Conservation (phyloP, 2,888 invertebrate genomes). For the Lochmaea crataegi region DNA sequence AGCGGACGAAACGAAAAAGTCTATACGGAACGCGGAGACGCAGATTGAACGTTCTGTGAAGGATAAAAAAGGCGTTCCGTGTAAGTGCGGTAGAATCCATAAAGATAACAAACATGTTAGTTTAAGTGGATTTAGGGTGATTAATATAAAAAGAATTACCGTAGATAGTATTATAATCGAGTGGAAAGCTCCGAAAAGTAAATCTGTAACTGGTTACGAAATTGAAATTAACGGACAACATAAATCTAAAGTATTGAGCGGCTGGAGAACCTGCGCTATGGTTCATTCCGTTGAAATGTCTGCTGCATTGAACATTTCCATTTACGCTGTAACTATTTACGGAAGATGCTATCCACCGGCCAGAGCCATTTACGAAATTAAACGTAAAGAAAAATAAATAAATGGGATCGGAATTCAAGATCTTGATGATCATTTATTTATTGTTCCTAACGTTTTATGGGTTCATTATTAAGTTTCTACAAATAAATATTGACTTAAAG, state of each 20-base stretch:
- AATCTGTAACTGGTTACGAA: slow-evolving; percentile 51
- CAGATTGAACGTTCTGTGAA: slow-evolving; percentile 10
- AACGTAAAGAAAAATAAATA: slow-evolving; percentile 19
- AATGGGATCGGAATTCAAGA: neutral
- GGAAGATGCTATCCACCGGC: slow-evolving; percentile 56
- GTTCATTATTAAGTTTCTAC: too few species aligned
- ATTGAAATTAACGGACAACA: slow-evolving; percentile 54
- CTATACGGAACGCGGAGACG: slow-evolving; percentile 13
- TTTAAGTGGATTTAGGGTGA: slow-evolving; percentile 50
- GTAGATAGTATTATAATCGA: slow-evolving; percentile 55
- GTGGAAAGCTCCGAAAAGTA: slow-evolving; percentile 50
- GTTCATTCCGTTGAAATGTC: slow-evolving; percentile 53
- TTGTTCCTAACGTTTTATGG: too few species aligned
- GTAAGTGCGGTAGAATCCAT: slow-evolving; percentile 45
- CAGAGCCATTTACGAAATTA: slow-evolving; percentile 56
- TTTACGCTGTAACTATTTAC: slow-evolving; percentile 52
- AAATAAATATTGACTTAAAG: too few species aligned
- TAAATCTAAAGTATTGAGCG: slow-evolving; percentile 53
- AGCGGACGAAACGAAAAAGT: neutral
- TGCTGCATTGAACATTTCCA: slow-evolving; percentile 51
- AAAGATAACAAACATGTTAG: slow-evolving; percentile 46
- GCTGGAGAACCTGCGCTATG: slow-evolving; percentile 54
- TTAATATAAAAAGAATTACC: slow-evolving; percentile 53
- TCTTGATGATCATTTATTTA: too few species aligned
- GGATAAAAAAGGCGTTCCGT: slow-evolving; percentile 32